Evolutionary conservation across 2,113 vertebrate genomes (phyloP).

Genomic region (Zeus faber): DNA sequence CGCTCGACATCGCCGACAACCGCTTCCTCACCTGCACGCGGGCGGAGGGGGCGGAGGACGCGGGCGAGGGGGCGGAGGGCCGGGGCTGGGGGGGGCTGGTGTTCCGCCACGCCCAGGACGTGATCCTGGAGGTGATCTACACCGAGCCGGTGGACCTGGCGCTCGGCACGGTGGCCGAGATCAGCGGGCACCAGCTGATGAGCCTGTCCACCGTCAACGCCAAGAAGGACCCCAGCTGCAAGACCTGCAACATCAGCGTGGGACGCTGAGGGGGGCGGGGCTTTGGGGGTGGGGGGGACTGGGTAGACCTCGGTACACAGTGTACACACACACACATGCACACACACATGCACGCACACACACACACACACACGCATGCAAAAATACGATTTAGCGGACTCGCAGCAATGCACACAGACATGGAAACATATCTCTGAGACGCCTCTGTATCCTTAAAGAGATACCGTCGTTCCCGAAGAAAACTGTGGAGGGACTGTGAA

Average conservation of each 20-base stretch:
- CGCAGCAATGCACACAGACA: constrained; percentile 2
- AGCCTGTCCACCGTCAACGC: constrained; percentile 95
- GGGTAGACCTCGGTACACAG: constrained; percentile 31
- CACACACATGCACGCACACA: constrained; percentile 61
- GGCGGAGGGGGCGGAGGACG: constrained; percentile 72
- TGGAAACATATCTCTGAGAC: constrained; percentile 28
- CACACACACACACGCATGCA: constrained; percentile 37
- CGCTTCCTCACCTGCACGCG: constrained; percentile 89
- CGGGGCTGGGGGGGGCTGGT: constrained; percentile 79
- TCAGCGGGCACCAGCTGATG: constrained; percentile 98
- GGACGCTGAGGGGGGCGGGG: constrained; percentile 80
- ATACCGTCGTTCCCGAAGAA: constrained; percentile 51
- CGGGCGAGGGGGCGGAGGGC: constrained; percentile 70
- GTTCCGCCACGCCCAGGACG: constrained; percentile 96
- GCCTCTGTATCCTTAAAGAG: constrained; percentile 34
- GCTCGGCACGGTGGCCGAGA: constrained; percentile 89
- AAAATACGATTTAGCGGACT: constrained; percentile 7
- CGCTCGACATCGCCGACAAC: constrained; percentile 89
- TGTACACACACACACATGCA: constrained; percentile 36
- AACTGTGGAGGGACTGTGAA: constrained; percentile 22
- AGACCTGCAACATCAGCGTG: constrained; percentile 99
- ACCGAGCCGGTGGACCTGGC: constrained; percentile 94
- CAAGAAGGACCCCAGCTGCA: constrained; percentile 99
- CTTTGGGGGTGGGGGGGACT: constrained; percentile 16
- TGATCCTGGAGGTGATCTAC: constrained; percentile 98